These are phyloP conservation scores for Sialia sialis DNA, from an alignment of 2,113 vertebrate species.

Conservation along the genomic window DNA sequence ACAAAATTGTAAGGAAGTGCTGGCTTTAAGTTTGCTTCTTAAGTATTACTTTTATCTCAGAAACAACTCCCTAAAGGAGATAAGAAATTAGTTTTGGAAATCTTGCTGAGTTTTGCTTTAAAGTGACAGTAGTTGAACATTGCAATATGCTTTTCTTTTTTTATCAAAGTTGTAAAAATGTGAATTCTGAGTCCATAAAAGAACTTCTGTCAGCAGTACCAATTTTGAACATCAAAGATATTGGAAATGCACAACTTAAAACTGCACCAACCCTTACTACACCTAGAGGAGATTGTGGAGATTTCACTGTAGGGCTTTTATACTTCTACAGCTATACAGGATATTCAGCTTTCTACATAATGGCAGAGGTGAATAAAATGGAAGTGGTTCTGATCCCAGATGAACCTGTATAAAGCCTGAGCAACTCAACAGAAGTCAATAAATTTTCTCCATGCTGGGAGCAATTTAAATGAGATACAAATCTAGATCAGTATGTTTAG, in stretches of 20 bases:
- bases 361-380: neutral
- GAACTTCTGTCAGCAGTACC: neutral
- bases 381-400: neutral
- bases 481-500: slow-evolving; percentile 29
- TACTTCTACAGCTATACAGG: neutral
- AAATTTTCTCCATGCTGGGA: neutral
- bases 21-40: neutral
- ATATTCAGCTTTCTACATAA: neutral
- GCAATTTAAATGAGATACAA: slow-evolving; percentile 40
- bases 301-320: neutral
- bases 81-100: neutral
- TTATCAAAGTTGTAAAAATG: neutral
- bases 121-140: neutral
- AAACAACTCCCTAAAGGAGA: neutral
- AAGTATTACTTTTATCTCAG: neutral
- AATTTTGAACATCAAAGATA: neutral
- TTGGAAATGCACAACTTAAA: neutral
- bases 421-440: neutral
- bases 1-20: neutral
- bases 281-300: neutral
- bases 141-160: neutral
- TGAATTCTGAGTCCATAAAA: neutral
- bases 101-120: neutral
- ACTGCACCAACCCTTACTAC: neutral
- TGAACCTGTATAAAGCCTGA: neutral